Evolutionary conservation across 2,113 vertebrate species (phyloP), one percentile per base, ranked within the genome.

Genomic region (Panurus biarmicus): DNA sequence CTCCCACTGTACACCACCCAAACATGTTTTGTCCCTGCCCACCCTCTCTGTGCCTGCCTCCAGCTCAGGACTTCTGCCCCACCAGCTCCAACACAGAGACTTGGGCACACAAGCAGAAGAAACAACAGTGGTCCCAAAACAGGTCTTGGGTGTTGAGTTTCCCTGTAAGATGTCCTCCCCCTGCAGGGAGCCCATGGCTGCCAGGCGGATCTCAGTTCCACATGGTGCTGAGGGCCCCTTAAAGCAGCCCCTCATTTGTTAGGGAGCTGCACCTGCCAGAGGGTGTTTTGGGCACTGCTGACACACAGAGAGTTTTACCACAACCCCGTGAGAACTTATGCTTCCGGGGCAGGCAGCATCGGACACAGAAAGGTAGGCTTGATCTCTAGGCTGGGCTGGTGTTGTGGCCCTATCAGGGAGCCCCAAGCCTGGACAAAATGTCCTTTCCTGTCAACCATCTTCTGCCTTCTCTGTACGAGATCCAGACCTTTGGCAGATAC

Each of bases 1-100:
- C 5, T 64, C 9, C 7, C 12, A 31, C 24, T 0, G 0, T 1
- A 5, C 21, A 23, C 51, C 36, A 58, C 45, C 6, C 14, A 36
- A 56, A 31, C 11, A 9, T n/a, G 36, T 17, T 38, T 28, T 80
- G 44, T 29, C 24, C 36, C 22, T 80, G 54, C 11, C 28, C 11
- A 29, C n/a, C 19, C 6, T 50, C 42, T 71, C 45, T 61, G 16
- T 29, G 85, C 57, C 66, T 85, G 35, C 50, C n/a, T 80, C 22
- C 33, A 51, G 21, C 31, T 40, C 4, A 1, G 40, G 28, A n/a
- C 28, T 93, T 84, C 36, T 38, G 44, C 35, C 22, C 17, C n/a
- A 57, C n/a, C 3, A 1, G 16, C 60, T 81, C 28, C 51, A 44
- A 56, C 31, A 75, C 12, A 13, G 40, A 19, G 28, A 7, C 64